Conservation (phyloP, 2,113 vertebrate species). For the Bettongia penicillata region DNA sequence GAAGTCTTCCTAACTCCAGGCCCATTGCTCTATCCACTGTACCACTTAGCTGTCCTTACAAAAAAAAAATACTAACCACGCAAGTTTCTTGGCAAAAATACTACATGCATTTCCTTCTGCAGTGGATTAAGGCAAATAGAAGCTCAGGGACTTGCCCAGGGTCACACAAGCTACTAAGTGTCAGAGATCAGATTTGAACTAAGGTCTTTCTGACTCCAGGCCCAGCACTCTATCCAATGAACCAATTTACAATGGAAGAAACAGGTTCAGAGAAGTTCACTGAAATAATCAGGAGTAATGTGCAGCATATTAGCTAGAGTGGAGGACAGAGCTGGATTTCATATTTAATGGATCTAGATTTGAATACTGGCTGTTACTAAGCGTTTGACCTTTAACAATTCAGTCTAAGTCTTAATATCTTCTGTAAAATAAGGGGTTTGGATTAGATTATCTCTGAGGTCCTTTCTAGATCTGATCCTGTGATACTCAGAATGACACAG, state of each 20-base stretch:
- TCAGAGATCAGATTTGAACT: too few relatives aligned
- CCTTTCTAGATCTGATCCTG: background rate
- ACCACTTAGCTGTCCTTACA: too few relatives aligned
- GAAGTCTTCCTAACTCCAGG: too few relatives aligned
- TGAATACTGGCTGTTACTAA: background rate
- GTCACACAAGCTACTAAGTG: background rate
- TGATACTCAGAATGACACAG: background rate
- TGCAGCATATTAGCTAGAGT: background rate
- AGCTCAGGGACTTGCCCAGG: background rate
- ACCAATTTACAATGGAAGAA: background rate
- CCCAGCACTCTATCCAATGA: background rate
- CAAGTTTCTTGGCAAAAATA: background rate
- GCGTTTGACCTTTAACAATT: background rate
- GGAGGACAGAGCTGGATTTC: background rate
- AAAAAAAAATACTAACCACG: too few relatives aligned
- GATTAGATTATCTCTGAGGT: background rate
- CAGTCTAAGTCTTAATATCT: background rate
- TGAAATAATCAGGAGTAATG: background rate
- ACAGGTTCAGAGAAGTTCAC: background rate
- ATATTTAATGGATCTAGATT: background rate
- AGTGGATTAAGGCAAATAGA: background rate
- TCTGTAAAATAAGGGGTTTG: background rate
- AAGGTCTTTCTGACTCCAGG: too few relatives aligned
- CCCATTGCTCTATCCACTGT: too few relatives aligned
- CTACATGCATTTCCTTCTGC: background rate